Conservation (phyloP, 2,113 vertebrate genomes). For the Sebastes fasciatus region DNA sequence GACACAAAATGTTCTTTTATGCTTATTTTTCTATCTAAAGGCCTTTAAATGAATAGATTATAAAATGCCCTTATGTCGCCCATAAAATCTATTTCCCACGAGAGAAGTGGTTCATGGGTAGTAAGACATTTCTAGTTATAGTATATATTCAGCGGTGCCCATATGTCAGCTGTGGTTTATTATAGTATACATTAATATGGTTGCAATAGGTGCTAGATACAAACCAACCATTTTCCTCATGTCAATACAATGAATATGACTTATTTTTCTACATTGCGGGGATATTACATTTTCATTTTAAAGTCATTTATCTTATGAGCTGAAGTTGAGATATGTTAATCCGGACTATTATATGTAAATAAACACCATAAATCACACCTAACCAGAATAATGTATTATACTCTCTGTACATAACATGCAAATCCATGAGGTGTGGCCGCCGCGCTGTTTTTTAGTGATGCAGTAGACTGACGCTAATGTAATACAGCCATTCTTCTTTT, state of each 20-base stretch:
- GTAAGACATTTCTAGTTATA: not conserved
- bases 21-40: conserved; percentile 76
- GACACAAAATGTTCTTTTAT: conserved; percentile 41
- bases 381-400: conserved; percentile 74
- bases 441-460: conserved; percentile 45
- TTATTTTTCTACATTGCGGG: conserved; percentile 70
- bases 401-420: conserved; percentile 61
- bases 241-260: conserved; percentile 55
- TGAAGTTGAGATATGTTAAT: conserved; percentile 47
- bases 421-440: conserved; percentile 53
- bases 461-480: conserved; percentile 56
- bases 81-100: conserved; percentile 38
- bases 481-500: conserved; percentile 40
- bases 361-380: conserved; percentile 69
- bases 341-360: conserved; percentile 68
- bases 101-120: conserved; percentile 12
- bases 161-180: conserved; percentile 27
- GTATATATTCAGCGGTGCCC: conserved; percentile 24
- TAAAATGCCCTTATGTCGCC: conserved; percentile 33
- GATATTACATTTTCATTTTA: conserved; percentile 67
- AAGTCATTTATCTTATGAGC: conserved; percentile 56
- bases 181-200: conserved; percentile 30
- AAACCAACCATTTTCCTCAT: conserved; percentile 53
- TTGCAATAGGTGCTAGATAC: conserved; percentile 56
- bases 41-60: conserved; percentile 41